Conservation (phyloP, 2,797 vertebrate genomes). For the Halcyon leucocephala region DNA sequence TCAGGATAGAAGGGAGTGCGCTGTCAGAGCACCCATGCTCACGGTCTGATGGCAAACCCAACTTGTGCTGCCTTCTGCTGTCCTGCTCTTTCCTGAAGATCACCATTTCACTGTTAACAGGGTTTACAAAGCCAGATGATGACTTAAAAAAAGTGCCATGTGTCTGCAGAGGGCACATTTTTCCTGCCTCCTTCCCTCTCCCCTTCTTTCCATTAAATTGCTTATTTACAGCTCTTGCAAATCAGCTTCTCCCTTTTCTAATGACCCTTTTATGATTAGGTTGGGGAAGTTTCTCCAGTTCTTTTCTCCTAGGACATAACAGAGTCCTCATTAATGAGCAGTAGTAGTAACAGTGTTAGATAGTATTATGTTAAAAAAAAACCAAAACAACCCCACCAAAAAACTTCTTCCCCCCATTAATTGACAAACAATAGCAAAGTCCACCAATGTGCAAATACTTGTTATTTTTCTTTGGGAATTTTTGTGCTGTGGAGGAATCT, state of each 20-base stretch:
- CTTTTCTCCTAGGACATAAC: not conserved
- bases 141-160: not conserved
- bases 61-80: not conserved
- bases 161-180: not conserved
- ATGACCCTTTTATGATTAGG: not conserved
- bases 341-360: not conserved
- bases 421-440: not conserved
- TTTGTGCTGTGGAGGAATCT: not conserved
- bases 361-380: not conserved
- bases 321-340: not conserved
- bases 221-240: not conserved
- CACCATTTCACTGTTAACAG: not conserved
- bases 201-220: not conserved
- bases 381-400: too few relatives aligned
- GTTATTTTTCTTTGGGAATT: not conserved
- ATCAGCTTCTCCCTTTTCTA: not conserved
- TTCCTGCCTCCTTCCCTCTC: not conserved
- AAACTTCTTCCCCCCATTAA: rapidly evolving
- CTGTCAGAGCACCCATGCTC: not conserved
- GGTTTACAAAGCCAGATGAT: not conserved
- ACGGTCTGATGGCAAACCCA: not conserved
- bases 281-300: not conserved
- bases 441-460: not conserved
- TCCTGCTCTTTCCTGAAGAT: not conserved
- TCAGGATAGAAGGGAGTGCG: not conserved